phyloP scores from a whole-genome alignment of 2,888 invertebrate genomes.

The Mycalesis mineus region DNA sequence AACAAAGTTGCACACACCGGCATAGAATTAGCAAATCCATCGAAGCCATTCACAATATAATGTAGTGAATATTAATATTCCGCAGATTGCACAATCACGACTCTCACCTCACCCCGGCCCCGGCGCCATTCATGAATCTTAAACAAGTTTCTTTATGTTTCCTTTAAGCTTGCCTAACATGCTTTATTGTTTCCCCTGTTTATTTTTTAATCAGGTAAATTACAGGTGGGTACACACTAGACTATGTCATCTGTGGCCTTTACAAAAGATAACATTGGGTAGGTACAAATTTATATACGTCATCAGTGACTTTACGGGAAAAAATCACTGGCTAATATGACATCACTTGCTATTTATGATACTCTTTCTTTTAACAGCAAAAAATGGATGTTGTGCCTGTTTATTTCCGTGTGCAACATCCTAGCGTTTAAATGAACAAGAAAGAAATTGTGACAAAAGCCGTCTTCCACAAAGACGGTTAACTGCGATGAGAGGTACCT shows the following conservation, averaged over 20 bases:
- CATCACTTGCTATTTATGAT: no score
- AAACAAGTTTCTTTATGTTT: conserved; percentile 27
- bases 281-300: not conserved
- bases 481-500: no score
- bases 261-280: not conserved
- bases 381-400: no score
- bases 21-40: not conserved
- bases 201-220: not conserved
- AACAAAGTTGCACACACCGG: not conserved
- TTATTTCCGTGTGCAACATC: no score
- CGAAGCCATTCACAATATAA: conserved; percentile 2
- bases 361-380: no score
- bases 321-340: no score
- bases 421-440: no score
- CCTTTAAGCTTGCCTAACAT: conserved; percentile 23
- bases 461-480: no score
- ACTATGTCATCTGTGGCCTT: not conserved
- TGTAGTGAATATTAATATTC: not conserved
- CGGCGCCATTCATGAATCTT: conserved; percentile 25
- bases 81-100: conserved; percentile 11
- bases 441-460: no score
- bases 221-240: not conserved
- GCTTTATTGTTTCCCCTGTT: conserved; percentile 24
- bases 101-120: conserved; percentile 8
- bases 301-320: no score